Evolutionary conservation across 2,888 invertebrate species (phyloP), one percentile per base, ranked within the genome.

Genomic region (Eilema caniola): DNA sequence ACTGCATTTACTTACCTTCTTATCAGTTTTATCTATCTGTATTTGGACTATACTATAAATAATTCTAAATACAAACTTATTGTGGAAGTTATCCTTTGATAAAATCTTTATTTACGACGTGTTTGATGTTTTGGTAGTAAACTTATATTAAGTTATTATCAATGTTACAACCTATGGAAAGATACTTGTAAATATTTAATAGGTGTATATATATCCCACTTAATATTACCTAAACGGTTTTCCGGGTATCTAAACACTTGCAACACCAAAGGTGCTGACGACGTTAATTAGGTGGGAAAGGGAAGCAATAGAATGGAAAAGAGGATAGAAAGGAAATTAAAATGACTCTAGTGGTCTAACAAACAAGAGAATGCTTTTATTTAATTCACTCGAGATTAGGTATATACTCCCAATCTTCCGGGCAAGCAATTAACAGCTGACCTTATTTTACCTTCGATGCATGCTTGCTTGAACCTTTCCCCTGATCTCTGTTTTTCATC

Each of bases 61-160:
- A 14, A 47, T 14, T 20, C 47, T 47, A 20, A 47, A 47, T 47
- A 47, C 20, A n/a, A n/a, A 53, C 53, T n/a, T 5, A 53, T 53
- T 53, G n/a, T n/a, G 53, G 53, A 53, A 53, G 53, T n/a, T 53
- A 53, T 53, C 53, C 53, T 53, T 53, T 53, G 53, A 53, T 53
- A 53, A 41, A 41, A 53, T 53, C n/a, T n/a, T 53, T 53, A 53
- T 53, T 53, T 53, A 53, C 10, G n/a, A 53, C 53, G 10, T 8
- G n/a, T 53, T 8, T 53, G 53, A 53, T n/a, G 53, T n/a, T 1
- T 20, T 2, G n/a, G n/a, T 16, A 53, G n/a, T n/a, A n/a, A 53
- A 53, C 53, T n/a, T n/a, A 53, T 53, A 53, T 53, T 53, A n/a
- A 53, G n/a, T 53, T 53, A 53, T 53, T n/a, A n/a, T 53, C 53